These are phyloP conservation scores for Poecilus cupreus DNA, from an alignment of 2,888 invertebrate genomes.

Conservation along the genomic window DNA sequence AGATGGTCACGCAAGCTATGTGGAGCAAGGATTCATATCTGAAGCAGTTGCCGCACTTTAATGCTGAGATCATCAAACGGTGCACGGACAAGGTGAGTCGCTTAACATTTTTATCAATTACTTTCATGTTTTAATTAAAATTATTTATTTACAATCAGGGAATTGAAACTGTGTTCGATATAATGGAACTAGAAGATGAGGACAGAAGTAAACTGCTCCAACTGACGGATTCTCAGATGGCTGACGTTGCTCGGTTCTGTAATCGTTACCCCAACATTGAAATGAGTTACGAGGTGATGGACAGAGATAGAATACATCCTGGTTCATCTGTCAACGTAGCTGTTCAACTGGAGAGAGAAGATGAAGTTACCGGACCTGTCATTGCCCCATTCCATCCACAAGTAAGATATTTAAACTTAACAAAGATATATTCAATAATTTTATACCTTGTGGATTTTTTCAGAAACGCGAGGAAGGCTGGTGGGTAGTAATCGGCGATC, in stretches of 20 bases:
- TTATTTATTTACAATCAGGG: no score
- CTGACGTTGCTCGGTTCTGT: constrained; percentile 98
- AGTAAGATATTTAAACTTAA: constrained; percentile 77
- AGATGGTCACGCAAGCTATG: constrained; percentile 99
- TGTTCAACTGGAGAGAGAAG: constrained; percentile 95
- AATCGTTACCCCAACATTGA: constrained; percentile 99
- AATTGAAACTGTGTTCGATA: constrained; percentile 95
- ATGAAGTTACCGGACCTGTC: constrained; percentile 97
- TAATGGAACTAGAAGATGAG: constrained; percentile 96
- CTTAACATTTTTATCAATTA: no score
- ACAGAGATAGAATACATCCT: constrained; percentile 85
- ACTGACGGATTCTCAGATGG: constrained; percentile 91
- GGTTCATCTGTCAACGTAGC: constrained; percentile 92
- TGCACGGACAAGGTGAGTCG: constrained; percentile 95
- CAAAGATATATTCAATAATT: no score
- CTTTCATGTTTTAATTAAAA: background rate
- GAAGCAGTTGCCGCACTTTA: constrained; percentile 97
- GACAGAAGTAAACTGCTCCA: constrained; percentile 87
- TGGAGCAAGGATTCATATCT: constrained; percentile 99
- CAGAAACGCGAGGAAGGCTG: constrained; percentile 94
- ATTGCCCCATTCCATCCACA: constrained; percentile 99
- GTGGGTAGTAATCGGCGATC: constrained; percentile 99
- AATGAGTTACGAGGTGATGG: constrained; percentile 91
- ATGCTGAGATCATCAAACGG: constrained; percentile 88
- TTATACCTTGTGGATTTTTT: constrained; percentile 62